Conservation (phyloP, 2,888 invertebrate genomes). For the Asteroscopus sphinx region DNA sequence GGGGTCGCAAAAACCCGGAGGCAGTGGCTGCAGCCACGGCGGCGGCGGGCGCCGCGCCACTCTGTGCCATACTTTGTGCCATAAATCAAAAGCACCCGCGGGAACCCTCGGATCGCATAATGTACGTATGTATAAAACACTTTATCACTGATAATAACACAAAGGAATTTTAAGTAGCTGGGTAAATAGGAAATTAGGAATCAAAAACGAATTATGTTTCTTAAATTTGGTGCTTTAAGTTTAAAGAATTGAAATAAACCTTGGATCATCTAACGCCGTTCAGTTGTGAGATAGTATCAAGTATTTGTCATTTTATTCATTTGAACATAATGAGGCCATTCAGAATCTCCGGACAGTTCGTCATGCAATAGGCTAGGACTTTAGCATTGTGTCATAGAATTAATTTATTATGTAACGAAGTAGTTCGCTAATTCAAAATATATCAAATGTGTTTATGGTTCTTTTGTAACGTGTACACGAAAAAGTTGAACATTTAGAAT, state of each 20-base stretch:
- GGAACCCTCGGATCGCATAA: constrained; percentile 76
- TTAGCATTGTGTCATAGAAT: not conserved
- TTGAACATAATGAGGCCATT: too few relatives aligned
- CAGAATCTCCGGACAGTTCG: too few relatives aligned
- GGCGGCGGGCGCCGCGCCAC: constrained; percentile 62
- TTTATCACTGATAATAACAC: constrained; percentile 69
- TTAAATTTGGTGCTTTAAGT: not conserved
- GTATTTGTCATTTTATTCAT: too few relatives aligned
- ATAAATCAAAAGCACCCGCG: constrained; percentile 87
- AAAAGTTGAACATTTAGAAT: constrained; percentile 72
- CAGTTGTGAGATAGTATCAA: too few relatives aligned
- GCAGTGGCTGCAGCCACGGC: constrained; percentile 70
- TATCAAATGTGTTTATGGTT: not conserved
- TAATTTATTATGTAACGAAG: not conserved
- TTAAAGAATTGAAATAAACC: too few relatives aligned
- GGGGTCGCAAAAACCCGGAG: constrained; percentile 79
- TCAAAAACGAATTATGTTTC: constrained; percentile 55
- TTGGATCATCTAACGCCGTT: too few relatives aligned
- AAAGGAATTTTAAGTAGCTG: constrained; percentile 58
- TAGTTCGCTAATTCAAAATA: not conserved
- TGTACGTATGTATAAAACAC: constrained; percentile 74
- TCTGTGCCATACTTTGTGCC: constrained; percentile 79
- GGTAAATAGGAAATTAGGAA: constrained; percentile 37
- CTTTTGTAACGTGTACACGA: constrained; percentile 17
- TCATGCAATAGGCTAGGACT: too few relatives aligned